Percentiles rank a stretch among this genome's conserved stretches.
These are phyloP conservation scores for Exocentrus adspersus DNA, from an alignment of 2,888 invertebrate species.

Conservation along the genomic window DNA sequence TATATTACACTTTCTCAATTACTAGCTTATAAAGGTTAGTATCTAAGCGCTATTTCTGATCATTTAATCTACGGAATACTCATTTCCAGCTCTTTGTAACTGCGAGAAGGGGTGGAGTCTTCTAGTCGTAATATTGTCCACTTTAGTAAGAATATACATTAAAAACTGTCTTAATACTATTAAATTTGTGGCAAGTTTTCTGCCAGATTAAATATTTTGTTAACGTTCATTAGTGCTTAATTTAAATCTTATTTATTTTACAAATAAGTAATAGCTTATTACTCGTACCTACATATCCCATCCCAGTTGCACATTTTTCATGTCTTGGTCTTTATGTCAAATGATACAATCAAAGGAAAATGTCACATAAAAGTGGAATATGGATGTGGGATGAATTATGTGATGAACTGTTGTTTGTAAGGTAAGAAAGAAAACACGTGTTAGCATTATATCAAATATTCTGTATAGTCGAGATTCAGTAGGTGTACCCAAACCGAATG, in stretches of 20 bases:
- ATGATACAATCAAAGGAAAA: conserved; percentile 14
- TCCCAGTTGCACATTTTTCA: too few relatives aligned
- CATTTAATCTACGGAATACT: not conserved
- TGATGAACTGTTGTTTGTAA: conserved; percentile 43
- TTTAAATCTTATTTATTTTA: too few relatives aligned
- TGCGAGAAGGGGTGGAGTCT: conserved; percentile 53
- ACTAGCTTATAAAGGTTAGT: conserved; percentile 72
- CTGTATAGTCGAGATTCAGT: conserved; percentile 47
- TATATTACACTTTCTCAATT: conserved; percentile 74
- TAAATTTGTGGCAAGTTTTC: conserved; percentile 8
- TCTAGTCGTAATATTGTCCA: conserved; percentile 49
- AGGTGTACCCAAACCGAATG: conserved; percentile 52
- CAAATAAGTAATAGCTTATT: too few relatives aligned
- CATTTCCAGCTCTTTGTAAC: conserved; percentile 47
- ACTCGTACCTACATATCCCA: too few relatives aligned
- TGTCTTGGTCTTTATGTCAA: conserved; percentile 8
- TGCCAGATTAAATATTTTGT: not conserved
- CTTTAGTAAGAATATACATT: conserved; percentile 42
- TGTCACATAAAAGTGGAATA: conserved; percentile 58
- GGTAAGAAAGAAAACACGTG: conserved; percentile 50
- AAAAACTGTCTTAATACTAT: conserved; percentile 32
- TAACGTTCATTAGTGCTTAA: too few relatives aligned
- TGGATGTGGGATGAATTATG: conserved; percentile 59
- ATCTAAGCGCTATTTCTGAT: not conserved
- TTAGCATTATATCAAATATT: conserved; percentile 54